These are phyloP conservation scores for Antennarius striatus DNA, from an alignment of 2,113 vertebrate genomes.

Conservation along the genomic window DNA sequence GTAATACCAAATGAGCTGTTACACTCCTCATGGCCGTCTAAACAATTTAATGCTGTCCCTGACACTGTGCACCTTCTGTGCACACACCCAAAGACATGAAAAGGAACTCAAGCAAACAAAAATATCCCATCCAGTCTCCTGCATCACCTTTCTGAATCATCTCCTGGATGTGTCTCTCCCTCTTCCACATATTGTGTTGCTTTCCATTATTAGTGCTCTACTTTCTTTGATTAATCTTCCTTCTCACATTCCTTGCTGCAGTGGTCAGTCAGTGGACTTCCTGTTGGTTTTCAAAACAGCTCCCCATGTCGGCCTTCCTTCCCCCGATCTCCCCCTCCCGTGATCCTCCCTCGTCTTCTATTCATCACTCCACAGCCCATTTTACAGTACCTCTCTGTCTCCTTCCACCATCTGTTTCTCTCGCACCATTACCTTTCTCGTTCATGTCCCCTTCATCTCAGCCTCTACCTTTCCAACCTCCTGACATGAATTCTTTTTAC, in stretches of 20 bases:
- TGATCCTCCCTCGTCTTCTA: conserved; percentile 59
- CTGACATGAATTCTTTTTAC: conserved; percentile 69
- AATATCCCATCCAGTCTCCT: conserved; percentile 16
- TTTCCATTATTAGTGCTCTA: conserved; percentile 51
- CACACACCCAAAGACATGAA: conserved; percentile 11
- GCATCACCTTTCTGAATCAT: conserved; percentile 47
- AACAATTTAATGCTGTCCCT: background rate
- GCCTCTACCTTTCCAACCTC: conserved; percentile 69
- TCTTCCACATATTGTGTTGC: conserved; percentile 67
- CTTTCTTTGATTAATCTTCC: conserved; percentile 72
- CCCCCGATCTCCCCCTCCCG: conserved; percentile 48
- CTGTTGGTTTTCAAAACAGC: conserved; percentile 75
- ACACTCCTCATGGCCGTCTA: conserved; percentile 13
- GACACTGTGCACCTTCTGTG: background rate
- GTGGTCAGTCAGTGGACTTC: conserved; percentile 69
- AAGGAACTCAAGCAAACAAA: conserved; percentile 20
- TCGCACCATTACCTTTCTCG: conserved; percentile 72
- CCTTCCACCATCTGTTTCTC: conserved; percentile 66
- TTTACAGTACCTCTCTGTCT: conserved; percentile 69
- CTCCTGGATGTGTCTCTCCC: conserved; percentile 54
- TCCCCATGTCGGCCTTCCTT: conserved; percentile 68
- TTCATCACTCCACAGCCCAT: conserved; percentile 69
- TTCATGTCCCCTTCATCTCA: conserved; percentile 65
- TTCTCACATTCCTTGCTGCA: conserved; percentile 49
- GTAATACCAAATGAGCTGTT: conserved; percentile 14